phyloP scores from a whole-genome alignment of 2,888 invertebrate species.

The Oscheius sp. region DNA sequence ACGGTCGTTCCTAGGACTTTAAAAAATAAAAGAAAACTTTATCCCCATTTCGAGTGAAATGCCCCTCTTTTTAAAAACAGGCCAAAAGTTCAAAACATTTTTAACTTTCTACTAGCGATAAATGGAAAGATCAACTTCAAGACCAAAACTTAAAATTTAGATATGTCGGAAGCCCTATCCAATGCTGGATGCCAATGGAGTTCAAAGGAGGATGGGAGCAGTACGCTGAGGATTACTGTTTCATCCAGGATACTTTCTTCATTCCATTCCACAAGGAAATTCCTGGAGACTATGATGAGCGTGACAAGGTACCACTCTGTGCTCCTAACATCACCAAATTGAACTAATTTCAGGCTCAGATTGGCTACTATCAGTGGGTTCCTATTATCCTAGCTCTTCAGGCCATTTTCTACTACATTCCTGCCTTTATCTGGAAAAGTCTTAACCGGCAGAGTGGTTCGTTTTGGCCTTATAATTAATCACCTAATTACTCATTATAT shows the following conservation, averaged over 20 bases:
- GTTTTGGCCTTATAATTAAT: slow-evolving; percentile 3
- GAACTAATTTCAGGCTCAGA: slow-evolving; percentile 44
- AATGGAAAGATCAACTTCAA: too few species aligned
- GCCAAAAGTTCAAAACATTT: too few species aligned
- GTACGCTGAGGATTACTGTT: slow-evolving; percentile 69
- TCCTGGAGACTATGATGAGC: slow-evolving; percentile 59
- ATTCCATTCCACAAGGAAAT: slow-evolving; percentile 65
- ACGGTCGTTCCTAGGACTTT: too few species aligned
- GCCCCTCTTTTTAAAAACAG: too few species aligned
- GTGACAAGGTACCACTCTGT: slow-evolving; percentile 53
- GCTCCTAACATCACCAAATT: background rate
- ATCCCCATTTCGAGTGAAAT: too few species aligned
- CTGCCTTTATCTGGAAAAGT: slow-evolving; percentile 68
- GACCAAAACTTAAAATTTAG: slow-evolving; percentile 36
- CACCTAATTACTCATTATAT: background rate
- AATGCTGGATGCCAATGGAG: slow-evolving; percentile 63
- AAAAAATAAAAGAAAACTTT: too few species aligned
- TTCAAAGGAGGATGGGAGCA: slow-evolving; percentile 68
- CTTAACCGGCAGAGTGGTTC: slow-evolving; percentile 64
- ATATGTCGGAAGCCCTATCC: slow-evolving; percentile 64
- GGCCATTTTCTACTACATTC: slow-evolving; percentile 68
- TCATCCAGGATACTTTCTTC: slow-evolving; percentile 69
- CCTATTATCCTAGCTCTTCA: slow-evolving; percentile 68
- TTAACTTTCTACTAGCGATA: too few species aligned
- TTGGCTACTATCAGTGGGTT: slow-evolving; percentile 70